Percentiles rank a stretch among this genome's conserved stretches.
Conservation (phyloP, 2,797 vertebrate genomes). For the Hydrophis major region DNA sequence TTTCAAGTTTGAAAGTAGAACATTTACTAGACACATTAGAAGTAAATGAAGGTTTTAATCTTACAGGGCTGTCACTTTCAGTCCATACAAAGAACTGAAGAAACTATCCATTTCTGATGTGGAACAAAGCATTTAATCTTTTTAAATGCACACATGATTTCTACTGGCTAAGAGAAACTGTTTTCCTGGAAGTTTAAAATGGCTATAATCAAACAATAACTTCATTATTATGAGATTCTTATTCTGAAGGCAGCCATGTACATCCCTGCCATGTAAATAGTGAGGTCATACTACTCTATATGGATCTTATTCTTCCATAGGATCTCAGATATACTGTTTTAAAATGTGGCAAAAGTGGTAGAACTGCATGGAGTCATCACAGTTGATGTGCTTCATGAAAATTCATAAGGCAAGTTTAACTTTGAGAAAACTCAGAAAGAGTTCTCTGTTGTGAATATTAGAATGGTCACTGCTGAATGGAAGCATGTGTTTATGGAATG, state of each 20-base stretch:
- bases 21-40: slow-evolving; percentile 29
- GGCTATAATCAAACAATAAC: slow-evolving; percentile 5
- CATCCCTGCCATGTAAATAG: not conserved
- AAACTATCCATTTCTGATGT: slow-evolving; percentile 25
- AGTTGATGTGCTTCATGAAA: not conserved
- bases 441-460: not conserved
- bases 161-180: slow-evolving; percentile 12
- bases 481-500: not conserved
- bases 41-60: slow-evolving; percentile 38
- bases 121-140: slow-evolving; percentile 25
- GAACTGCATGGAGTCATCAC: not conserved
- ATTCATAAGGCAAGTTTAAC: not conserved
- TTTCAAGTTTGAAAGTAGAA: slow-evolving; percentile 24
- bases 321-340: not conserved
- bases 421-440: not conserved
- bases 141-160: slow-evolving; percentile 14
- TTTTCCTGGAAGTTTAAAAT: slow-evolving; percentile 14
- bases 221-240: not conserved
- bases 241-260: not conserved
- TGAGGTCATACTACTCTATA: not conserved
- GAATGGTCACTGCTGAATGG: not conserved
- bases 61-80: slow-evolving; percentile 23
- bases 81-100: slow-evolving; percentile 3
- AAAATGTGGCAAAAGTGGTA: not conserved
- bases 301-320: not conserved